Evolutionary conservation across 1,140 invertebrate genomes (phyloP).

Genomic region (Brachionus paranguensis): DNA sequence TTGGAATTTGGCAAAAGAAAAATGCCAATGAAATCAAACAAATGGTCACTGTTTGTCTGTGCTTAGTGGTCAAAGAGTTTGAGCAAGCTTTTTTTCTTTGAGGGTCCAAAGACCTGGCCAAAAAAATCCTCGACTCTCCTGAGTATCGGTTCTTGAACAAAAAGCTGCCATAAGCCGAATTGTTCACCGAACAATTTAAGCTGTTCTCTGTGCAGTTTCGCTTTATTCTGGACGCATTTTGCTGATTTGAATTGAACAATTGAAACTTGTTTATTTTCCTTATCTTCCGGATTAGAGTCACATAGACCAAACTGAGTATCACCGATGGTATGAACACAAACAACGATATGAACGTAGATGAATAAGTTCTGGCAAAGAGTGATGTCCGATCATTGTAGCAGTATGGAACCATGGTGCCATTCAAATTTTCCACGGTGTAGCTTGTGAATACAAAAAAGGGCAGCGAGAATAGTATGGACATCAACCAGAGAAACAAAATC

Average conservation of each 20-base stretch:
- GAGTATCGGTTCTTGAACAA: neutral
- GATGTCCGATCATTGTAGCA: neutral
- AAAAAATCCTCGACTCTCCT: neutral
- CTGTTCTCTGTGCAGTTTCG: neutral
- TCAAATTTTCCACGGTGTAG: neutral
- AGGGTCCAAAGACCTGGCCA: neutral
- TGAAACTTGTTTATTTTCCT: neutral
- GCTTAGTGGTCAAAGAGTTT: neutral
- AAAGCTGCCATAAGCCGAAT: neutral
- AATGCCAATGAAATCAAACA: constrained; percentile 25
- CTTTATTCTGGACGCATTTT: neutral
- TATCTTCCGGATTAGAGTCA: neutral
- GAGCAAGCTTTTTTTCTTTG: neutral
- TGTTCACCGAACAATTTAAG: neutral
- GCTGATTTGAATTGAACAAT: neutral
- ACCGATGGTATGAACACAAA: constrained; percentile 32
- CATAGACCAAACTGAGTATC: neutral
- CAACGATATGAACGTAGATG: neutral
- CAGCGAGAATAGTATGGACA: neutral
- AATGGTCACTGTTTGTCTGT: constrained; percentile 22
- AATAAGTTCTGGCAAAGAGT: neutral
- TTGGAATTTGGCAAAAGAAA: constrained; percentile 38
- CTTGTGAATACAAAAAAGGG: neutral
- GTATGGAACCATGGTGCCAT: neutral
- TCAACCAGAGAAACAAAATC: neutral